These are phyloP conservation scores for Solea solea DNA, from an alignment of 2,113 vertebrate species.

Conservation along the genomic window DNA sequence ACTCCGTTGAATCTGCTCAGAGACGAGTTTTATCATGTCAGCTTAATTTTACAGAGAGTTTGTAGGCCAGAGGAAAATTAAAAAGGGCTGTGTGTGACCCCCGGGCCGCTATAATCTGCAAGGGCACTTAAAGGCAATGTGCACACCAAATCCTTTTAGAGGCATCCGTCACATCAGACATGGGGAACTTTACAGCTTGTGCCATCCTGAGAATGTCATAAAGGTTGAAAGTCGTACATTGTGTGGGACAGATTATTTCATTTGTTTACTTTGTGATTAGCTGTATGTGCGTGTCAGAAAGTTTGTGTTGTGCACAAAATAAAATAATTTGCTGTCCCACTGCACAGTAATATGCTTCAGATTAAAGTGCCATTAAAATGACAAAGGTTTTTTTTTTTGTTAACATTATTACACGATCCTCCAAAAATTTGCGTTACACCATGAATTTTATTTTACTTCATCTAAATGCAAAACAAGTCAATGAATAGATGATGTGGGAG, in stretches of 20 bases:
- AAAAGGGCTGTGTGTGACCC: too few species aligned
- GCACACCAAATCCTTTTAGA: constrained; percentile 46
- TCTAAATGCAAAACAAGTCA: background rate
- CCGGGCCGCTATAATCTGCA: constrained; percentile 1
- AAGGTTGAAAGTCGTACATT: constrained; percentile 17
- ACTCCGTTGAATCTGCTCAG: too few species aligned
- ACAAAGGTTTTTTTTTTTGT: background rate
- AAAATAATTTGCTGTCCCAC: constrained; percentile 32
- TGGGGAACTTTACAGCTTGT: constrained; percentile 50
- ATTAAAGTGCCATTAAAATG: constrained; percentile 33
- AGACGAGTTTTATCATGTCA: too few species aligned
- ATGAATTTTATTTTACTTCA: background rate
- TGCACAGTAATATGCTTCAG: constrained; percentile 9
- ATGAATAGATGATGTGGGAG: constrained; percentile 14
- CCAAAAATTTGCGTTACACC: constrained; percentile 18
- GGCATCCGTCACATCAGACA: constrained; percentile 62
- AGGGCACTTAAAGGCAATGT: constrained; percentile 40
- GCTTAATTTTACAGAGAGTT: too few species aligned
- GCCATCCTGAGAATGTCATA: constrained; percentile 30
- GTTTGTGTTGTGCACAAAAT: constrained; percentile 26
- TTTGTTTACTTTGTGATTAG: background rate
- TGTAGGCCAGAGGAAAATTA: too few species aligned
- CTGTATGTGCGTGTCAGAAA: constrained; percentile 5
- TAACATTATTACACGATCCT: background rate
- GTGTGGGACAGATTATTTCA: background rate